phyloP scores from a whole-genome alignment of 1,140 invertebrate species.

The Campodea augens region DNA sequence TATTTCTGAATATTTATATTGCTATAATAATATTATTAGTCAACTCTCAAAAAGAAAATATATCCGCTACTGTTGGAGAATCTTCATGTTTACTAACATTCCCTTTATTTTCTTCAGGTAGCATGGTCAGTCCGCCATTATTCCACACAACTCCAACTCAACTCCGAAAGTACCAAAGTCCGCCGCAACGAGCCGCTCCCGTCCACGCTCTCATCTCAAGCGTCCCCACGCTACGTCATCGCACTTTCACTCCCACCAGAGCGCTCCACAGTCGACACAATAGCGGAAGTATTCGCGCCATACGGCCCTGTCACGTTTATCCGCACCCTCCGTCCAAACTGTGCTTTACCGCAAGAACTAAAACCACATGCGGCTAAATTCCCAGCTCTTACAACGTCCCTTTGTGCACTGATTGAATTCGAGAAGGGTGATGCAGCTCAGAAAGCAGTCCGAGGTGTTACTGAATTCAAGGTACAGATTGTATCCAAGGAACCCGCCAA shows the following conservation, averaged over 20 bases:
- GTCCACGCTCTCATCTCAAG: background rate
- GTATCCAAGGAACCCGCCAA: background rate
- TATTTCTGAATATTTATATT: too few species aligned
- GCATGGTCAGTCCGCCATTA: conserved; percentile 52
- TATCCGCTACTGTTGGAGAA: too few species aligned
- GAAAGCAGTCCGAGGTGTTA: conserved; percentile 29
- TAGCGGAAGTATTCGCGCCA: conserved; percentile 65
- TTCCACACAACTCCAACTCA: conserved; percentile 70
- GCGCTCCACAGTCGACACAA: conserved; percentile 62
- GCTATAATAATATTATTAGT: too few species aligned
- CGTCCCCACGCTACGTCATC: conserved; percentile 67
- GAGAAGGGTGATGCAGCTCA: conserved; percentile 65
- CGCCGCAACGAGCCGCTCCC: conserved; percentile 45
- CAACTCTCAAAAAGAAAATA: too few species aligned
- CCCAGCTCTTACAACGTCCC: conserved; percentile 60
- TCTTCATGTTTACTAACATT: too few species aligned
- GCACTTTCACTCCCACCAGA: conserved; percentile 65
- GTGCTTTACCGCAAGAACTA: conserved; percentile 68
- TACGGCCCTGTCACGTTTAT: conserved; percentile 77
- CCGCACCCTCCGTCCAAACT: conserved; percentile 63
- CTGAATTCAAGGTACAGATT: background rate
- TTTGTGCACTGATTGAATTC: conserved; percentile 78
- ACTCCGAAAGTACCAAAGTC: conserved; percentile 78
- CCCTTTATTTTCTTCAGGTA: conserved; percentile 29
- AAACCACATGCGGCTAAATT: conserved; percentile 74